phyloP scores from a whole-genome alignment of 1,140 invertebrate species.

The Elymnias hypermnestra region DNA sequence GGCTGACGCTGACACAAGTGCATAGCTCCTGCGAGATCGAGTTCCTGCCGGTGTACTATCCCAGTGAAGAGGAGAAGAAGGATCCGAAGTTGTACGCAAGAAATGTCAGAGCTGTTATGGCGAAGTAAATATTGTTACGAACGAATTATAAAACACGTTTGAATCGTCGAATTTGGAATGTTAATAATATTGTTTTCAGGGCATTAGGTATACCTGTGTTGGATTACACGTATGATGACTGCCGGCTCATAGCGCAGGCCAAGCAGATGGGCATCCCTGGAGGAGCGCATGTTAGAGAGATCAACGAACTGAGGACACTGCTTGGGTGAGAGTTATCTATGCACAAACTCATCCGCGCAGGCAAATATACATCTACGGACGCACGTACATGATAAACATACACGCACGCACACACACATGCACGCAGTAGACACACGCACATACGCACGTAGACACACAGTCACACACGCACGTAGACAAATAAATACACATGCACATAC shows the following conservation, averaged over 20 bases:
- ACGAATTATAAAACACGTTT: too few species aligned
- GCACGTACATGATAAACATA: too few species aligned
- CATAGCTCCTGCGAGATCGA: conserved; percentile 95
- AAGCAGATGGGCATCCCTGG: conserved; percentile 87
- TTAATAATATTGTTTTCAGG: conserved; percentile 70
- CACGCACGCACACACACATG: too few species aligned
- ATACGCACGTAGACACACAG: too few species aligned
- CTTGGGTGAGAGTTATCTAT: conserved; percentile 76
- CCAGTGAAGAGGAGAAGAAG: conserved; percentile 89
- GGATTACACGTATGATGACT: conserved; percentile 96
- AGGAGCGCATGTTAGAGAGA: conserved; percentile 85
- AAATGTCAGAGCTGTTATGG: conserved; percentile 94
- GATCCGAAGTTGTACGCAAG: conserved; percentile 93
- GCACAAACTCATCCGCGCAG: too few species aligned
- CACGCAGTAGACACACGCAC: too few species aligned
- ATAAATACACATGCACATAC: too few species aligned
- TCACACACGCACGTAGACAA: too few species aligned
- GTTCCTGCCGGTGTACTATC: conserved; percentile 94
- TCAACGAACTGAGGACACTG: conserved; percentile 83
- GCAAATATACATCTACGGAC: not conserved
- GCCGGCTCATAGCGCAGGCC: conserved; percentile 88
- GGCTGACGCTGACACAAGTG: conserved; percentile 94
- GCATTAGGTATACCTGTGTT: conserved; percentile 88
- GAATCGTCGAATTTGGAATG: not conserved
- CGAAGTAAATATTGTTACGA: conserved; percentile 82